Evolutionary conservation across 1,140 invertebrate genomes (phyloP).

Genomic region (Sipha flava): DNA sequence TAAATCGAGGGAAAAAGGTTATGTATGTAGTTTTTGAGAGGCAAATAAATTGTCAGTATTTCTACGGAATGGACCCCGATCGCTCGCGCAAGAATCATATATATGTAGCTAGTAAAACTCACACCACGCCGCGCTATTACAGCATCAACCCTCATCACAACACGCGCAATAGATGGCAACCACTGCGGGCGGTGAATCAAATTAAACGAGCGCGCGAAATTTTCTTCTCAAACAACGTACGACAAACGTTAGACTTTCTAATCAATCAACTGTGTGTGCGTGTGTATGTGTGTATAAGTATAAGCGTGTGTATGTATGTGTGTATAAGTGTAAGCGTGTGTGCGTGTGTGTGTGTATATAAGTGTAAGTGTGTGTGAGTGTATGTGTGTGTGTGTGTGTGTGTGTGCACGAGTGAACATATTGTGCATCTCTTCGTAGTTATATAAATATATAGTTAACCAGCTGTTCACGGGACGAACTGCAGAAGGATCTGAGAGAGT

Average conservation of each 20-base stretch:
- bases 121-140: too few species aligned
- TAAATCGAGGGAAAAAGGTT: neutral
- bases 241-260: slow-evolving; percentile 8
- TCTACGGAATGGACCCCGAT: neutral
- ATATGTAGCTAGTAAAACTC: too few species aligned
- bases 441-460: neutral
- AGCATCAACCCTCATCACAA: neutral
- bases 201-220: neutral
- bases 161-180: neutral
- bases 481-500: neutral
- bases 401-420: too few species aligned
- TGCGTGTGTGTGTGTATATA: too few species aligned
- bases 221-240: neutral
- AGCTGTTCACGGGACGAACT: neutral
- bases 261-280: neutral
- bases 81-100: neutral
- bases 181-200: neutral
- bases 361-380: too few species aligned
- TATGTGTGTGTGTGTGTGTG: too few species aligned
- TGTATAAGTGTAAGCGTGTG: too few species aligned
- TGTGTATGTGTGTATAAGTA: too few species aligned
- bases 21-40: neutral
- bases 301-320: too few species aligned
- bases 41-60: slow-evolving; percentile 17
- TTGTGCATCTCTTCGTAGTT: too few species aligned